These are phyloP conservation scores for Conger conger DNA, from an alignment of 2,113 vertebrate species.

Conservation along the genomic window DNA sequence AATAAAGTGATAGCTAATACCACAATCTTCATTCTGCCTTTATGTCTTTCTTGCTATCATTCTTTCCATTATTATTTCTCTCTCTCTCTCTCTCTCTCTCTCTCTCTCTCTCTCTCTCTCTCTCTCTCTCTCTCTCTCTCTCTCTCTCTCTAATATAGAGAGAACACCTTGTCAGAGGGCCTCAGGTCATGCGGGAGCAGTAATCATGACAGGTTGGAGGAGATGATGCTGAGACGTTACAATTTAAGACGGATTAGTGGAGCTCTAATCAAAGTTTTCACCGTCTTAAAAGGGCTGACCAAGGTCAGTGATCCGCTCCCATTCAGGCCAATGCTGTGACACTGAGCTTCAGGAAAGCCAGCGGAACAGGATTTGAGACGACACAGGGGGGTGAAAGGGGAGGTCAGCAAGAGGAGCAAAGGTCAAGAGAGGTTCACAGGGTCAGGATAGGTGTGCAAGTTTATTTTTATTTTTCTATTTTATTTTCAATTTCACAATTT, in stretches of 20 bases:
- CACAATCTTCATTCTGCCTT: not conserved
- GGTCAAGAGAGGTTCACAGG: not conserved
- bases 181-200: not conserved
- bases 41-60: not conserved
- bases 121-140: too few relatives aligned
- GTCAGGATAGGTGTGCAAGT: not conserved
- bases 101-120: too few relatives aligned
- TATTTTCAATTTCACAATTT: not conserved
- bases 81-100: not conserved
- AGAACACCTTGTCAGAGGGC: not conserved
- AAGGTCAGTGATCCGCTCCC: not conserved
- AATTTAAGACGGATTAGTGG: constrained; percentile 26
- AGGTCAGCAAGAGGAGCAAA: not conserved
- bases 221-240: constrained; percentile 19
- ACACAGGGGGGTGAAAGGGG: not conserved
- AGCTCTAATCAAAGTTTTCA: constrained; percentile 24
- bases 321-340: not conserved
- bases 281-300: constrained; percentile 10
- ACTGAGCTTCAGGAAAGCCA: not conserved
- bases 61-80: not conserved
- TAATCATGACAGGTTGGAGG: not conserved
- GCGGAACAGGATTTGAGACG: not conserved
- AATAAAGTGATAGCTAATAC: not conserved
- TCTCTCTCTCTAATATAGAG: not conserved
- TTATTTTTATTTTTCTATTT: not conserved